Conservation (phyloP, 2,888 invertebrate genomes). For the Mantis religiosa region DNA sequence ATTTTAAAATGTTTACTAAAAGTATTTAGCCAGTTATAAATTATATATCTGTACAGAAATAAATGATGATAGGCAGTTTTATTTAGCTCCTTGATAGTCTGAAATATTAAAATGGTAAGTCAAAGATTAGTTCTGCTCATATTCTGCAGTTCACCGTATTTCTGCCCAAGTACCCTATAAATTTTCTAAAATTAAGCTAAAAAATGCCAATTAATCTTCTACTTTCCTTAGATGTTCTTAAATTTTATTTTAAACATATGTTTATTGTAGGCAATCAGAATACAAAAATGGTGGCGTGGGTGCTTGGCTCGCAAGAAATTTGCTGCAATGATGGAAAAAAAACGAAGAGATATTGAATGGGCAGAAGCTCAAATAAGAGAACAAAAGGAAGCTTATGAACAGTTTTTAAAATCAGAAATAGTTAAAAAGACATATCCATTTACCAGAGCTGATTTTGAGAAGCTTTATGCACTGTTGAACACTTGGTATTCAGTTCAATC, state of each 20-base stretch:
- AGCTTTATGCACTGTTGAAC: slow-evolving; percentile 66
- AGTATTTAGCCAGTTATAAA: no score
- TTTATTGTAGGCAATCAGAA: neutral
- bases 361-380: neutral
- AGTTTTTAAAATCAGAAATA: neutral
- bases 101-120: no score
- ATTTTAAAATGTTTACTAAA: no score
- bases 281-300: neutral
- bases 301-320: neutral
- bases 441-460: slow-evolving; percentile 68
- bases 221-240: no score
- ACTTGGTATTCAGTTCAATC: slow-evolving; percentile 63
- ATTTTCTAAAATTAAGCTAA: no score
- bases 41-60: no score
- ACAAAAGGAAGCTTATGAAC: neutral
- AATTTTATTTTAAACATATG: neutral
- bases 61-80: no score
- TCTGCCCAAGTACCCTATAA: no score
- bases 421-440: slow-evolving; percentile 33
- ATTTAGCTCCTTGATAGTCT: no score
- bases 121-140: no score
- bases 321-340: neutral
- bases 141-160: no score
- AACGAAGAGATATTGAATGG: neutral
- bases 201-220: no score